phyloP scores from a whole-genome alignment of 1,140 invertebrate genomes.

The Archegozetes longisetosus region DNA sequence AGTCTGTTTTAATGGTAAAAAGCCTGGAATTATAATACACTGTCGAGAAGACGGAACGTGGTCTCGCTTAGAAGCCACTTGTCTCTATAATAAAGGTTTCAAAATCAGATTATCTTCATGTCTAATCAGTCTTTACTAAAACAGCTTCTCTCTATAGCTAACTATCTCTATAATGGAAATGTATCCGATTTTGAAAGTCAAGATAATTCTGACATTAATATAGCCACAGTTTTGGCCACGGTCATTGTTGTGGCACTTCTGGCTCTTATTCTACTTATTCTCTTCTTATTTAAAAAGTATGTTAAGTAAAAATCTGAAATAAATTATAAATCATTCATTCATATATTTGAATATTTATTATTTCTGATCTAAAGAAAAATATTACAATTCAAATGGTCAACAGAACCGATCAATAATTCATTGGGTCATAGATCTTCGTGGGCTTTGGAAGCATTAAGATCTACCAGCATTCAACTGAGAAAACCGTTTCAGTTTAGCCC shows the following conservation, averaged over 20 bases:
- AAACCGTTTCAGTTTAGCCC: neutral
- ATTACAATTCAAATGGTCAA: neutral
- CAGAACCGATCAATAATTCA: neutral
- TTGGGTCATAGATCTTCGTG: neutral
- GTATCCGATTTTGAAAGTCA: neutral
- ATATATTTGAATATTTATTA: too few species aligned
- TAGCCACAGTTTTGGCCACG: conserved; percentile 6
- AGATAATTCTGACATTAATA: neutral
- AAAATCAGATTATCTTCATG: neutral
- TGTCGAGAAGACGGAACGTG: conserved; percentile 21
- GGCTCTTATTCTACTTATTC: conserved; percentile 10
- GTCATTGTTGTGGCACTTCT: conserved; percentile 17
- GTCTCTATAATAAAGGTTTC: neutral
- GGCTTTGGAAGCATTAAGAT: neutral
- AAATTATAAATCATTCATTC: too few species aligned
- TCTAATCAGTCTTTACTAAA: conserved; percentile 2
- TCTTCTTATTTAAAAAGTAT: conserved; percentile 18
- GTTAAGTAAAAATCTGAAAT: neutral
- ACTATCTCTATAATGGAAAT: conserved; percentile 1
- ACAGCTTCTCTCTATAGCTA: conserved; percentile 14
- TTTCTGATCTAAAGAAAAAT: neutral
- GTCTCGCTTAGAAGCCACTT: conserved; percentile 8
- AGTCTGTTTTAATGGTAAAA: conserved; percentile 1
- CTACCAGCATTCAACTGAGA: neutral
- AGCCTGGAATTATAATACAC: neutral